Evolutionary conservation across 23 tunicate genomes (phyloP), one percentile per base, ranked within the genome.

Genomic region (Phallusia fumigata): DNA sequence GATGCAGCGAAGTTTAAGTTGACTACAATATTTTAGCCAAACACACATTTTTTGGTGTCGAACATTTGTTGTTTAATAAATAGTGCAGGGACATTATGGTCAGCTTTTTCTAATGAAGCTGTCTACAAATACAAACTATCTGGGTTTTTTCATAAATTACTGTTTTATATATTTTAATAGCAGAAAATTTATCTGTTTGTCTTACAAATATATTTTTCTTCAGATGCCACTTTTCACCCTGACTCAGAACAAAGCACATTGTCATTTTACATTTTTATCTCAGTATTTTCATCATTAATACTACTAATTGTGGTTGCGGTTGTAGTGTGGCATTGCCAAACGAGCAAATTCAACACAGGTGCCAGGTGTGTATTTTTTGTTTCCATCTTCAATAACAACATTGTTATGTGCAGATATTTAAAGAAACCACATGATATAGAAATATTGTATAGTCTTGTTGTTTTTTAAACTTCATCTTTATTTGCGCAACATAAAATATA

Each of bases 211-310:
- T 40, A 65, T 30, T 65, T 65, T 65, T 65, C 19, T 36, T 13
- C 52, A 8, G 11, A 69, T 65, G 28, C 77, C 33, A 65, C 40
- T 58, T 58, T 58, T 31, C 82, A 44, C 10, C 31, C 32, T 30
- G 84, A 84, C 18, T 32, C 74, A 11, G 82, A 69, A 6, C 86
- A 89, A 33, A 86, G 93, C 65, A 89, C 94, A 36, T 76, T 81
- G 10, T 90, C 94, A 65, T 94, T 94, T 82, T 94, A 83, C 77
- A 94, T 94, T 32, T 81, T 93, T 15, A 82, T 94, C 33, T 87
- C 88, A n/a, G 90, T 89, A 0, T 82, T 94, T 6, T 75, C 90
- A 35, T 28, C 79, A 26, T 15, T 89, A 21, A 82, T 94, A 36
- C 44, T 89, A n/a, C 12, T 89, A 52, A 76, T 80, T 12, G 89